Percentiles rank a stretch among this genome's conserved stretches.
These are phyloP conservation scores for Xenops minutus DNA, from an alignment of 2,797 vertebrate genomes.

Conservation along the genomic window DNA sequence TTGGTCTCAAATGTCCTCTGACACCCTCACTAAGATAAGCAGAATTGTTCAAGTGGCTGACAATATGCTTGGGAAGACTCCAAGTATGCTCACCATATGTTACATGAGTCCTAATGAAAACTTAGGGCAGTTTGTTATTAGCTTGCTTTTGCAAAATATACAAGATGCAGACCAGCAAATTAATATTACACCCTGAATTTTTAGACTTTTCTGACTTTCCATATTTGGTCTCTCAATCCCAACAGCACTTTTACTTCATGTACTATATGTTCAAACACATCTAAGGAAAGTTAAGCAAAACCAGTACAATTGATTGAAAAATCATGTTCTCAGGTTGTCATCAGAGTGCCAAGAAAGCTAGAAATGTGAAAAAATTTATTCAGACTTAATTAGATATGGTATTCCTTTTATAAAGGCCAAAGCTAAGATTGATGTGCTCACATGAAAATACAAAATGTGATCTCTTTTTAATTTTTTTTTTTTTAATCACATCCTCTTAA, in stretches of 20 bases:
- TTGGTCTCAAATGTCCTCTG: background rate
- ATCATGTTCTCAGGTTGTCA: background rate
- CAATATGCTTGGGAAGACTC: fast-evolving
- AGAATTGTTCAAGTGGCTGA: background rate
- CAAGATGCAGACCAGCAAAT: background rate
- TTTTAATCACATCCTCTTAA: background rate
- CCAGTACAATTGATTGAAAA: background rate
- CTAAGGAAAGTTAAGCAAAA: background rate
- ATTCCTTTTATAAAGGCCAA: background rate
- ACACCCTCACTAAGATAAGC: background rate
- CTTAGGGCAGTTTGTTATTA: background rate
- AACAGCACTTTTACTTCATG: background rate
- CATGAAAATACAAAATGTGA: background rate
- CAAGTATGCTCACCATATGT: background rate
- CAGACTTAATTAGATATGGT: background rate
- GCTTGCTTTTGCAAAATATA: background rate
- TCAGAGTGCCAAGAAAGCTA: background rate
- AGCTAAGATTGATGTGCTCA: background rate
- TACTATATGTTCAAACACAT: background rate
- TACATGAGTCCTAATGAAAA: background rate
- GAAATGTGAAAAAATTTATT: background rate
- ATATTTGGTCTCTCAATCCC: background rate
- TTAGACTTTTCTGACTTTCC: background rate
- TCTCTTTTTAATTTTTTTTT: background rate
- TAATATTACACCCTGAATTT: background rate